Base-by-base conservation (phyloP, 1,140 invertebrate genomes). In the Papilio polyxenes region DNA sequence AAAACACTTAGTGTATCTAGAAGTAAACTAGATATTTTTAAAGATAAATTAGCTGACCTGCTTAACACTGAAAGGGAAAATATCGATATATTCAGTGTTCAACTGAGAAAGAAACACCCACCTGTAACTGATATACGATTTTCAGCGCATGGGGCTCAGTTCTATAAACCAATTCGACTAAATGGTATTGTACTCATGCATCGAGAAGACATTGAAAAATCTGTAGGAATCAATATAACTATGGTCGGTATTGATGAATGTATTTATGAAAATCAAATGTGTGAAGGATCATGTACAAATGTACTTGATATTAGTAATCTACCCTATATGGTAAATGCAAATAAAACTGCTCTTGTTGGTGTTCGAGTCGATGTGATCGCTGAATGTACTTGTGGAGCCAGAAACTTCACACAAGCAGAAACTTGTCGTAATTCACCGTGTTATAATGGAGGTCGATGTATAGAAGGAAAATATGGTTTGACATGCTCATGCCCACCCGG, bases 241-340 rank as follows among this genome's bases (percentile, higher is more conserved):
- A 99, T 99, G 98, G 98, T 99, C 3, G 98, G 98, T 81, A 99
- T 99, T 85, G 98, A 99, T 88, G 98, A 99, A 94, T 99, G 99
- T 93, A 95, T 99, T 48, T 98, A 98, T 91, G 98, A 99, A 95
- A 98, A 99, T 90, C 97, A 98, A 89, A 97, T 97, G 94, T 99
- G 98, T 94, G 98, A 99, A 94, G 98, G 98, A 9, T 99, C 98
- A 78, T 99, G 99, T 94, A 98, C 98, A 2, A 99, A 99, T 94
- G 96, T 96, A 51, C 94, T 99, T 44, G 97, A 98, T 86, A 98
- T 99, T 77, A 98, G 97, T 91, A 96, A 97, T 83, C 94, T 98
- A 80, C 98, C 98, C 0, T 98, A 98, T 85, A 98, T 99, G 96
- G 98, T 99, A 0, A 99, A 99, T 95, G 97, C 99, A 10, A 99